Percentiles rank a stretch among this genome's conserved stretches.
These are phyloP conservation scores for Agelastica alni DNA, from an alignment of 2,888 invertebrate species.

Conservation along the genomic window DNA sequence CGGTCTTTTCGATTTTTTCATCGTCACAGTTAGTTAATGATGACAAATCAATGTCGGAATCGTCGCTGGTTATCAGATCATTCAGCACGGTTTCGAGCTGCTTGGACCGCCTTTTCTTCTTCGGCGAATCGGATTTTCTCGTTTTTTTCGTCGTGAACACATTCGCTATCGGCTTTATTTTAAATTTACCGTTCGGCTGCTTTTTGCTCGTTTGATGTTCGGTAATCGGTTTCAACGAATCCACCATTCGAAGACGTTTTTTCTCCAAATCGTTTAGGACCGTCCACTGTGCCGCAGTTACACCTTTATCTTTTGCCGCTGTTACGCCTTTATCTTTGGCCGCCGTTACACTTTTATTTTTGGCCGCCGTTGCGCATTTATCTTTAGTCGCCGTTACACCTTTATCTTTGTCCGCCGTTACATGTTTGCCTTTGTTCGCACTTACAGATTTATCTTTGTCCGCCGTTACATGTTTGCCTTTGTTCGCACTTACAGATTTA, in stretches of 20 bases:
- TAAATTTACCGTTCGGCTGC: conserved; percentile 21
- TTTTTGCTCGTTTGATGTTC: conserved; percentile 10
- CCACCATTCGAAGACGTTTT: conserved; percentile 45
- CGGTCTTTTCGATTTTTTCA: conserved; percentile 15
- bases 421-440: too few relatives aligned
- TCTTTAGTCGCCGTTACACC: too few relatives aligned
- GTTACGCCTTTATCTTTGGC: too few relatives aligned
- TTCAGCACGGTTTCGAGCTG: conserved; percentile 5
- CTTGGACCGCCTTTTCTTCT: conserved; percentile 16
- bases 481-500: too few relatives aligned
- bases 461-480: too few relatives aligned
- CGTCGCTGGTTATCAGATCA: conserved; percentile 19
- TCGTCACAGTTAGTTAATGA: conserved; percentile 1
- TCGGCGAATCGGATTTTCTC: conserved; percentile 26
- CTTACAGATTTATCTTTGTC: too few relatives aligned
- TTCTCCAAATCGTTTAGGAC: conserved; percentile 44
- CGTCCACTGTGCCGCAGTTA: conserved; percentile 4
- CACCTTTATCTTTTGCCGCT: too few relatives aligned
- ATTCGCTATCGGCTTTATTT: conserved; percentile 32
- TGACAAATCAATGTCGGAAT: conserved; percentile 11
- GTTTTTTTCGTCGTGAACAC: conserved; percentile 14
- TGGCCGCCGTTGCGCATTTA: too few relatives aligned
- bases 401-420: too few relatives aligned
- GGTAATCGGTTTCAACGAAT: conserved; percentile 35
- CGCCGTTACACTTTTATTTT: too few relatives aligned